phyloP scores from a whole-genome alignment of 2,888 invertebrate species.

The Auanema freiburgensis region DNA sequence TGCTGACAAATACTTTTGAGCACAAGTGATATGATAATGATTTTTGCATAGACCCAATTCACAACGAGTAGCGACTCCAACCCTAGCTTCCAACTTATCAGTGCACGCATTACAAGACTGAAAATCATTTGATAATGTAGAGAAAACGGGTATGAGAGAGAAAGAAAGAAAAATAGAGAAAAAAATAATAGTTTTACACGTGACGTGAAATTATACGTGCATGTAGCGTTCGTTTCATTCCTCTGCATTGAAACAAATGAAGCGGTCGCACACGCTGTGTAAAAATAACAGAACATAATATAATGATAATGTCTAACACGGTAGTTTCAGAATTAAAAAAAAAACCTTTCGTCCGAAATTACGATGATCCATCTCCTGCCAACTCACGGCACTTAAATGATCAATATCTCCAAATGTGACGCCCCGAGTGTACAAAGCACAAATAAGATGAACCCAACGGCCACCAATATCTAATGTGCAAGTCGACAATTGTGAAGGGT shows the following conservation, averaged over 20 bases:
- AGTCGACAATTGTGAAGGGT: neutral
- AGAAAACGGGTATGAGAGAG: constrained; percentile 2
- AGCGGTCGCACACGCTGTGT: neutral
- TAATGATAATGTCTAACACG: neutral
- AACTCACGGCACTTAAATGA: constrained; percentile 82
- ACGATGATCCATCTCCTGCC: constrained; percentile 95
- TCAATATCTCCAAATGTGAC: constrained; percentile 94
- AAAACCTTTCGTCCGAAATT: constrained; percentile 85
- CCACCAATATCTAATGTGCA: constrained; percentile 57
- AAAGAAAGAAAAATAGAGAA: constrained; percentile 6
- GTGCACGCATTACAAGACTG: constrained; percentile 83
- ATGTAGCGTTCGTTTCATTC: neutral
- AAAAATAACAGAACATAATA: neutral
- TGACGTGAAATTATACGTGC: constrained; percentile 7
- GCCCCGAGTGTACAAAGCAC: constrained; percentile 94
- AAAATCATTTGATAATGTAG: constrained; percentile 11
- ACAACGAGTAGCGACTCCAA: constrained; percentile 93
- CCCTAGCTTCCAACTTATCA: constrained; percentile 82
- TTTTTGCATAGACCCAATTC: constrained; percentile 98
- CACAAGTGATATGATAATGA: constrained; percentile 93
- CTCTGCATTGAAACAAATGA: neutral
- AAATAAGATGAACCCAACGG: constrained; percentile 92
- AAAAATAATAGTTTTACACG: no score
- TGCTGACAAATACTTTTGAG: constrained; percentile 50
- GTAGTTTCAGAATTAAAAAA: neutral